Percentiles rank a stretch among this genome's conserved stretches.
These are phyloP conservation scores for Oreortyx pictus DNA, from an alignment of 2,797 vertebrate species.

Conservation along the genomic window DNA sequence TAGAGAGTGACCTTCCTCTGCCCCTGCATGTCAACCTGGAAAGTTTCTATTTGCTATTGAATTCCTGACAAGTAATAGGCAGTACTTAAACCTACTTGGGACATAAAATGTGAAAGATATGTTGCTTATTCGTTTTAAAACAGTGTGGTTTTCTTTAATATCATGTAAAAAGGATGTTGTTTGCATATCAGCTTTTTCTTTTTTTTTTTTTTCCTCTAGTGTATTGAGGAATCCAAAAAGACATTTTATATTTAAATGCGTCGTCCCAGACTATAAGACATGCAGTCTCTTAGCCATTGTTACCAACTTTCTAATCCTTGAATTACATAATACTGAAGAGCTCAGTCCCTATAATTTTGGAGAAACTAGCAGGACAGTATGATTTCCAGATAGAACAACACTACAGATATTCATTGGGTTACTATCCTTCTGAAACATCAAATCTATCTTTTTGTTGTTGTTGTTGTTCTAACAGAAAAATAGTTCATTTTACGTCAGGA, in stretches of 20 bases:
- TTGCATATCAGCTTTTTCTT: not conserved
- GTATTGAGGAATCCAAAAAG: not conserved
- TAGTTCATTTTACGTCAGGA: not conserved
- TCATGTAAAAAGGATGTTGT: not conserved
- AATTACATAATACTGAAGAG: not conserved
- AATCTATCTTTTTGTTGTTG: not conserved
- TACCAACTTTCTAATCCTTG: not conserved
- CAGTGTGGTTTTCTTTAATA: not conserved
- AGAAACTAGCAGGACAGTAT: not conserved
- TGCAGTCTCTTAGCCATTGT: not conserved
- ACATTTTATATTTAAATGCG: not conserved
- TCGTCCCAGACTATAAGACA: not conserved
- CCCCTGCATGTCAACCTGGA: conserved; percentile 70
- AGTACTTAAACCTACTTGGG: conserved; percentile 69
- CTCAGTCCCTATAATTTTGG: not conserved
- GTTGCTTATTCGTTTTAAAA: conserved; percentile 12
- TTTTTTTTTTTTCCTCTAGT: not conserved
- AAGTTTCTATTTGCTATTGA: conserved; percentile 75
- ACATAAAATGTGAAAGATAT: conserved; percentile 58
- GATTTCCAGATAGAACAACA: not conserved
- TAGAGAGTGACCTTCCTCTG: conserved; percentile 75
- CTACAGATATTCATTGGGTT: conserved; percentile 12
- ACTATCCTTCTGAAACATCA: not conserved
- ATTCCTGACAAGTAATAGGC: conserved; percentile 74
- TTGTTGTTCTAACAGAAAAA: not conserved